These are phyloP conservation scores for Lipotes vexillifer DNA, from an alignment of 2,113 vertebrate genomes.

Conservation along the genomic window DNA sequence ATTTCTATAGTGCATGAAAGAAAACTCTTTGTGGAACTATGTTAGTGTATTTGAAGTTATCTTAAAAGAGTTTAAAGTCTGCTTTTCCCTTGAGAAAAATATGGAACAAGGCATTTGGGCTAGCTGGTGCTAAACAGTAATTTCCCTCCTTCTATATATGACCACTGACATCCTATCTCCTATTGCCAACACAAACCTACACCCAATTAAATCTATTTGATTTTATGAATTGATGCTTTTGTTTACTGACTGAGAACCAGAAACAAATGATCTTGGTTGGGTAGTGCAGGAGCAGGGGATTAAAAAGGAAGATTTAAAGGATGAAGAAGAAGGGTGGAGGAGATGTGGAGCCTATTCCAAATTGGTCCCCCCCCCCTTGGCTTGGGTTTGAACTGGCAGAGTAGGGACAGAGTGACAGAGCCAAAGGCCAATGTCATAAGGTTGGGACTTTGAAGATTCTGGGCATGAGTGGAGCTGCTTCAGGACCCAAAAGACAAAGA, in stretches of 20 bases:
- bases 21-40: conserved; percentile 36
- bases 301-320: neutral
- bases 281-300: neutral
- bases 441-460: neutral
- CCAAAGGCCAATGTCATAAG: neutral
- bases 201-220: neutral
- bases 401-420: neutral
- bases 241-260: neutral
- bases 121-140: neutral
- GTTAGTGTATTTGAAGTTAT: conserved; percentile 35
- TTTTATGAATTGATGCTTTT: neutral
- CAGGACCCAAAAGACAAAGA: neutral
- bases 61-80: conserved; percentile 21
- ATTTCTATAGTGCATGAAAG: conserved; percentile 26
- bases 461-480: neutral
- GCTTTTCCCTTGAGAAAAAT: neutral
- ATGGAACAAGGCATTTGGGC: neutral
- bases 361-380: neutral
- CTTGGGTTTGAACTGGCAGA: neutral
- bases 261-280: neutral
- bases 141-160: neutral
- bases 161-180: neutral
- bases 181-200: neutral
- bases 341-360: neutral
- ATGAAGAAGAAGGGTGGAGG: neutral